These are phyloP conservation scores for Diabrotica balteata DNA, from an alignment of 2,888 invertebrate species.

Conservation along the genomic window DNA sequence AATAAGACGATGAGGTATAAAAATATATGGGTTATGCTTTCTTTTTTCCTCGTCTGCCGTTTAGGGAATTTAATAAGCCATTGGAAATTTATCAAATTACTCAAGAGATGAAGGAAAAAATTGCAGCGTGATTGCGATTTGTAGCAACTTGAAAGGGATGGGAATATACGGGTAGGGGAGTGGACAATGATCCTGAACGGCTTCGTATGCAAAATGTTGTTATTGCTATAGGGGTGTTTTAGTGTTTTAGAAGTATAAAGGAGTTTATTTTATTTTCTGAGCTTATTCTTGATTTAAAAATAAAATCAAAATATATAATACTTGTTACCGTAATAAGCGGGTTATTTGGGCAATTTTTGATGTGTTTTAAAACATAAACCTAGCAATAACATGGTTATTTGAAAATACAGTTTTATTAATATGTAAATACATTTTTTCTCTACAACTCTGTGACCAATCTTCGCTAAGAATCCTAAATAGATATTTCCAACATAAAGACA, in stretches of 20 bases:
- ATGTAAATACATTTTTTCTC: too few species aligned
- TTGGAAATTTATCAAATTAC: constrained; percentile 33
- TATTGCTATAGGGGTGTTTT: not conserved
- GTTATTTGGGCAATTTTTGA: too few species aligned
- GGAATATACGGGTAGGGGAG: constrained; percentile 6
- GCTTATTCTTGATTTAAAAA: too few species aligned
- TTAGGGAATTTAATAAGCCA: constrained; percentile 32
- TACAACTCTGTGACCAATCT: too few species aligned
- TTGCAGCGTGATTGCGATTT: constrained; percentile 21
- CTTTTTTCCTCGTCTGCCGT: constrained; percentile 17
- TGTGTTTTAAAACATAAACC: too few species aligned
- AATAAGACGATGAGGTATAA: constrained; percentile 37
- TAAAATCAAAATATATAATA: too few species aligned
- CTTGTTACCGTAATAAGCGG: too few species aligned
- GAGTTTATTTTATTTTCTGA: too few species aligned
- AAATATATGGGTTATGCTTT: constrained; percentile 29
- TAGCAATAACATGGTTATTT: too few species aligned
- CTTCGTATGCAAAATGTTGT: not conserved
- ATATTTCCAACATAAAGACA: too few species aligned
- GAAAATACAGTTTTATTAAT: too few species aligned
- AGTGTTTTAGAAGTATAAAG: not conserved
- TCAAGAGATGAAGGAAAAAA: constrained; percentile 22
- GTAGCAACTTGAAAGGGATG: not conserved
- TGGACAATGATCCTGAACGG: constrained; percentile 18
- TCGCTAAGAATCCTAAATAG: too few species aligned